These are phyloP conservation scores for Gerris lacustris DNA, from an alignment of 2,888 invertebrate genomes.

Conservation along the genomic window DNA sequence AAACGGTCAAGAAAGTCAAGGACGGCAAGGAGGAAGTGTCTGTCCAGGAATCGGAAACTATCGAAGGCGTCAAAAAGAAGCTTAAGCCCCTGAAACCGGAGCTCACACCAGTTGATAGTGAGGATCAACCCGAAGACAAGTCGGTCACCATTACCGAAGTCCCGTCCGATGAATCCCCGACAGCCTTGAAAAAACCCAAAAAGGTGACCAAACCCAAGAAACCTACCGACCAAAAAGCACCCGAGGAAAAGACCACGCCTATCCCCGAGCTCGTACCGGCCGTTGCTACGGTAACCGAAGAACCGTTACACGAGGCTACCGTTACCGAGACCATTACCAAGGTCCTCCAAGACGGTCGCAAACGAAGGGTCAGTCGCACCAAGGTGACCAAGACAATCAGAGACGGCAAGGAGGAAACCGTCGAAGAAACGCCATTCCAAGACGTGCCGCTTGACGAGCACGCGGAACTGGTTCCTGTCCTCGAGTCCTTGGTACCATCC, in stretches of 20 bases:
- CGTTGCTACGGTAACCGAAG: neutral
- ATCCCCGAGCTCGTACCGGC: conserved; percentile 24
- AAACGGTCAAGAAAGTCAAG: conserved; percentile 20
- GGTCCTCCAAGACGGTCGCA: conserved; percentile 16
- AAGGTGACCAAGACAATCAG: conserved; percentile 11
- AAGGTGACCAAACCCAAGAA: neutral
- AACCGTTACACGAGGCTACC: conserved; percentile 32
- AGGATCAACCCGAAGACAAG: conserved; percentile 29
- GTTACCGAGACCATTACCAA: conserved; percentile 34
- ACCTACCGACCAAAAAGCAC: conserved; percentile 2
- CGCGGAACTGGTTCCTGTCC: neutral
- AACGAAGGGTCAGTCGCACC: conserved; percentile 13
- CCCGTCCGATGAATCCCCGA: conserved; percentile 26
- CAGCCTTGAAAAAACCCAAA: neutral
- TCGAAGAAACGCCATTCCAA: conserved; percentile 37
- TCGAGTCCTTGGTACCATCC: conserved; percentile 15
- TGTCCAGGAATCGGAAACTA: conserved; percentile 20
- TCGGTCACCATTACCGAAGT: conserved; percentile 35
- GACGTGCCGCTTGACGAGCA: conserved; percentile 32
- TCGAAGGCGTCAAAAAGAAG: conserved; percentile 6
- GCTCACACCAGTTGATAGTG: conserved; percentile 22
- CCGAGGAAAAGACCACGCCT: conserved; percentile 2
- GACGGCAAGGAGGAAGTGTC: conserved; percentile 25
- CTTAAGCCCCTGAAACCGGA: neutral
- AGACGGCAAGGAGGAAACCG: conserved; percentile 29